Evolutionary conservation across 2,113 vertebrate species (phyloP), one percentile per base, ranked within the genome.

Genomic region (Hemibagrus wyckioides): DNA sequence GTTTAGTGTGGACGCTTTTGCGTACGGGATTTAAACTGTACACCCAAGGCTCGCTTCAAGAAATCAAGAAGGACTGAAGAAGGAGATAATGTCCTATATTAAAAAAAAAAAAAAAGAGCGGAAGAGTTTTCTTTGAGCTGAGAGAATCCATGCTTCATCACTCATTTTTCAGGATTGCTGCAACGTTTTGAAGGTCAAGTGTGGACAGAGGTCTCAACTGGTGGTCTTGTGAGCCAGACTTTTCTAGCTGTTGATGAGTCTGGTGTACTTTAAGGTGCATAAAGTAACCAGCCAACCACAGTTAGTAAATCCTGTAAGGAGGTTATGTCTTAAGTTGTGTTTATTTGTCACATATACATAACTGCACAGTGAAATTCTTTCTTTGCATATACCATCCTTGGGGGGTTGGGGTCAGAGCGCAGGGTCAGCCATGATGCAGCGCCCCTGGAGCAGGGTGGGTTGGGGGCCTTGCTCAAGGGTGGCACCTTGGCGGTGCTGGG

Each of bases 41-140:
- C 39, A 67, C 41, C 82, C 30, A 6, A 84, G 82, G 48, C 48
- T 69, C 21, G 30, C 17, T 83, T 67, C 61, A 75, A 41, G 69
- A 56, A 59, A 41, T 25, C 33, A 25, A 36, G 48, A 39, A 33
- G 67, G 50, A 41, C 23, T 54, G 28, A 39, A 28, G 36, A 36
- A 41, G 67, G 36, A 85, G 69, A 75, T 25, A 36, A 41, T 54
- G 11, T 33, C 15, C 3, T n/a, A 48, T 4, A 48, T 8, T 8
- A 48, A 48, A 48, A 14, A 28, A 54, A 41, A 17, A 25, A 4
- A 36, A 14, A 39, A 10, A 13, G 36, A 5, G n/a, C n/a, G 2
- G 17, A 76, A 23, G 36, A 15, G 13, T 59, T 75, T 48, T 39
- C 28, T 59, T 75, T 61, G 33, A 71, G 33, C 48, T 15, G 65